A percentile compares a stretch with the other conserved stretches of the same genome.
Conservation (phyloP, 2,888 invertebrate species). For the Tryphoninae sp. region DNA sequence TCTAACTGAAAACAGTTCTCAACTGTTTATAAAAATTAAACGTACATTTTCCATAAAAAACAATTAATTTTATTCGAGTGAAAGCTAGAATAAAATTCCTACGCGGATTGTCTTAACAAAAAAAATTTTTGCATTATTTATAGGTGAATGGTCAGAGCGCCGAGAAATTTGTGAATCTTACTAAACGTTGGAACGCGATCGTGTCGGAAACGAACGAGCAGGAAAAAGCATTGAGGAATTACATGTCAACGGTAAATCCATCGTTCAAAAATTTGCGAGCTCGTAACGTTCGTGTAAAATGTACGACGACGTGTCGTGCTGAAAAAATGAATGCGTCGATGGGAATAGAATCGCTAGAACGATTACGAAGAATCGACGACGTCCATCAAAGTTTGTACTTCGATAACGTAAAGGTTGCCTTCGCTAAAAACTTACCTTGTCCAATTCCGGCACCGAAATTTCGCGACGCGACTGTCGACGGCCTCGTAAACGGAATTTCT, state of each 20-base stretch:
- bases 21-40: too few species aligned
- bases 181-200: slow-evolving; percentile 61
- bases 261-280: slow-evolving; percentile 64
- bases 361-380: slow-evolving; percentile 58
- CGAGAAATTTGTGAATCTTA: slow-evolving; percentile 61
- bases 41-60: too few species aligned
- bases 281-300: slow-evolving; percentile 65
- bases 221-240: slow-evolving; percentile 52
- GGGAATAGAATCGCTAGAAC: slow-evolving; percentile 51
- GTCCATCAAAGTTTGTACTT: slow-evolving; percentile 71
- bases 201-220: slow-evolving; percentile 54
- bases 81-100: too few species aligned
- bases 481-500: slow-evolving; percentile 82
- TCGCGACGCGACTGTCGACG: slow-evolving; percentile 80
- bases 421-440: slow-evolving; percentile 67
- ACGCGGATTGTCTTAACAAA: too few species aligned
- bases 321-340: slow-evolving; percentile 60
- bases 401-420: slow-evolving; percentile 72
- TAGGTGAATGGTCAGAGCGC: slow-evolving; percentile 68
- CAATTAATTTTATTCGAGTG: too few species aligned
- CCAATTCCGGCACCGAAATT: slow-evolving; percentile 77
- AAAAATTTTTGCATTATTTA: neutral
- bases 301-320: slow-evolving; percentile 66
- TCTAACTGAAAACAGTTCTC: neutral
- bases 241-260: slow-evolving; percentile 51